phyloP scores from a whole-genome alignment of 2,888 invertebrate genomes.

The Leuctra nigra region DNA sequence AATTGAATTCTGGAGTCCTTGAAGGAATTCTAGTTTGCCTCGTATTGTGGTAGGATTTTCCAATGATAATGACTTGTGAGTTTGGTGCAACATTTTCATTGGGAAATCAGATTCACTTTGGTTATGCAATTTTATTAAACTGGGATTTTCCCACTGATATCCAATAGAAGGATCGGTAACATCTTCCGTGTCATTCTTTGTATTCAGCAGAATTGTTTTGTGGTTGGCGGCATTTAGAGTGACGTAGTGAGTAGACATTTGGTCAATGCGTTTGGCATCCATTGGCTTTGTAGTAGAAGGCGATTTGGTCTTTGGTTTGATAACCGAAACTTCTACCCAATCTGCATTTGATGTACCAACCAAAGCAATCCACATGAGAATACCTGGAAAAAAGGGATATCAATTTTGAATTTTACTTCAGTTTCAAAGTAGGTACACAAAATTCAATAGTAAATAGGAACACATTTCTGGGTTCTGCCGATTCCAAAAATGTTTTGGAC shows the following conservation, averaged over 20 bases:
- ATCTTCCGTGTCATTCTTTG: too few species aligned
- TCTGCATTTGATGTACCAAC: background rate
- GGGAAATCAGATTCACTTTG: too few species aligned
- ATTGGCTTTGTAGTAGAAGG: background rate
- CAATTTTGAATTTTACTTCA: too few species aligned
- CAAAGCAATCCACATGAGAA: too few species aligned
- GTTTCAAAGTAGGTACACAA: too few species aligned
- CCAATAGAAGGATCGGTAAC: too few species aligned
- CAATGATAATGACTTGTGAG: conserved; percentile 37
- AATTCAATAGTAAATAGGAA: too few species aligned
- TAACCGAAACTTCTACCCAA: conserved; percentile 6
- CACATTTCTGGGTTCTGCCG: too few species aligned
- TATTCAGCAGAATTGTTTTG: too few species aligned
- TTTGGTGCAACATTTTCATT: conserved; percentile 36
- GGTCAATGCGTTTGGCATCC: background rate
- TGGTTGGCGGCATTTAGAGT: background rate
- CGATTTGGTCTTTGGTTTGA: background rate
- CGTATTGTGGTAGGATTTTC: conserved; percentile 42
- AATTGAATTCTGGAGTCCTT: conserved; percentile 51
- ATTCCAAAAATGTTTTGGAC: too few species aligned
- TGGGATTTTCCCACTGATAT: background rate
- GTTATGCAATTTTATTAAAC: background rate
- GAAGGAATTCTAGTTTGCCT: conserved; percentile 53
- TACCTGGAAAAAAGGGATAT: too few species aligned
- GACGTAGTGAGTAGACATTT: background rate